Evolutionary conservation across 1,140 invertebrate species (phyloP).

Genomic region (Drosophila tristis): DNA sequence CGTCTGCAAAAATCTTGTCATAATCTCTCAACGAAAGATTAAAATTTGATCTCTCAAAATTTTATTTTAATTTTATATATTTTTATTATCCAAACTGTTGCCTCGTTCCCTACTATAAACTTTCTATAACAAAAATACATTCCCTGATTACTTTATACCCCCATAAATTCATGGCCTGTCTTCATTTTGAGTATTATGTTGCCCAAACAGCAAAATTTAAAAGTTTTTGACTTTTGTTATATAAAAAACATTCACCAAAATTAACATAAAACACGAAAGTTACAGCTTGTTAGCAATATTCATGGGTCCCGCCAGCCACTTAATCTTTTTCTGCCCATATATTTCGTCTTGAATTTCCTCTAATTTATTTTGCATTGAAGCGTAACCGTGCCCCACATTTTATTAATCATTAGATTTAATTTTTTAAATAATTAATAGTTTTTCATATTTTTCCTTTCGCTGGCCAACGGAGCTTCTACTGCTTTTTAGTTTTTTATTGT

Average conservation of each 20-base stretch:
- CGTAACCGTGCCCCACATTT: slow-evolving; percentile 36
- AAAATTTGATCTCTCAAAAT: background rate
- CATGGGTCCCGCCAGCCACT: background rate
- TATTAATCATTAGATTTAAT: slow-evolving; percentile 16
- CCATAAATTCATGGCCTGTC: too few species aligned
- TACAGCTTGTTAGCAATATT: background rate
- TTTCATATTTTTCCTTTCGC: slow-evolving; percentile 8
- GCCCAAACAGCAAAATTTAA: too few species aligned
- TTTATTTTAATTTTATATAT: too few species aligned
- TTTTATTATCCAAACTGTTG: too few species aligned
- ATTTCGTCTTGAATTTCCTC: slow-evolving; percentile 18
- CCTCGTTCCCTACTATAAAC: too few species aligned
- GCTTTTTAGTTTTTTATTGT: too few species aligned
- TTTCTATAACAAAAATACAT: too few species aligned
- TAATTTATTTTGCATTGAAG: slow-evolving; percentile 36
- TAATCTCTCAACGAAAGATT: background rate
- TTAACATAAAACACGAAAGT: slow-evolving; percentile 2
- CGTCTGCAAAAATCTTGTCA: background rate
- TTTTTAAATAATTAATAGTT: slow-evolving; percentile 4
- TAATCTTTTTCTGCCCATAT: slow-evolving; percentile 13
- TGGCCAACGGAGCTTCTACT: too few species aligned
- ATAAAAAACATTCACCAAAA: slow-evolving; percentile 21
- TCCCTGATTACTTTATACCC: too few species aligned
- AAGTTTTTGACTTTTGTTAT: too few species aligned
- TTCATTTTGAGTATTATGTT: too few species aligned